Evolutionary conservation across 2,797 vertebrate genomes (phyloP).

Genomic region (Galago senegalensis): DNA sequence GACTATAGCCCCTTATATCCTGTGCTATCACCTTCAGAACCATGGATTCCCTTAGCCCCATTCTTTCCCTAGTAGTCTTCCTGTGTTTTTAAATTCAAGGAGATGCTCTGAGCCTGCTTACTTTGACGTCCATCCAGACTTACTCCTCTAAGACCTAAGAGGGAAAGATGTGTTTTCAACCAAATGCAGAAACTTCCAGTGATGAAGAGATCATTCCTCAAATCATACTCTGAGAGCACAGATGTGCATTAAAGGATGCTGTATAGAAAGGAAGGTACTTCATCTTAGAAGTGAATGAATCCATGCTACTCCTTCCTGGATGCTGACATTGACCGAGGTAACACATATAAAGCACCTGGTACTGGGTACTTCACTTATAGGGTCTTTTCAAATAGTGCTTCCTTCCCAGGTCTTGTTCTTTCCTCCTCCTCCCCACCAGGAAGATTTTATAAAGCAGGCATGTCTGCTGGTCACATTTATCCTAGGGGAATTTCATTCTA

Average conservation of each 20-base stretch:
- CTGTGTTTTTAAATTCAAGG: neutral
- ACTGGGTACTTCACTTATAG: neutral
- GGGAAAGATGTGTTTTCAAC: neutral
- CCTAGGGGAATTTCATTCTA: no score
- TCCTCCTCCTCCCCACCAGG: neutral
- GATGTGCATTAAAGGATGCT: neutral
- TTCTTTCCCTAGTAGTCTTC: neutral
- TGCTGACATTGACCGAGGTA: neutral
- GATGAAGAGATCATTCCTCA: neutral
- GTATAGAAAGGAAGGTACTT: no score
- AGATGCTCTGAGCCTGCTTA: neutral
- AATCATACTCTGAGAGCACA: neutral
- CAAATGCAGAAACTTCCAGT: neutral
- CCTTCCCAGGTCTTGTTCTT: neutral
- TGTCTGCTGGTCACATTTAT: neutral
- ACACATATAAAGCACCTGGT: fast-evolving
- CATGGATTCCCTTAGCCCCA: no score
- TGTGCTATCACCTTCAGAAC: neutral
- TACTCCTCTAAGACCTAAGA: neutral
- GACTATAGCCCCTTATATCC: neutral
- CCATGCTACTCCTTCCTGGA: neutral
- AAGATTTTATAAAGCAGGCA: neutral
- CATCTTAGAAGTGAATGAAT: neutral
- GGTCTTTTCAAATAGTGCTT: neutral
- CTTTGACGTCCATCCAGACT: neutral